A percentile compares a stretch with the other conserved stretches of the same genome.
Evolutionary conservation across 2,888 invertebrate genomes (phyloP).

Genomic region (Scaptomyza caliginosa): DNA sequence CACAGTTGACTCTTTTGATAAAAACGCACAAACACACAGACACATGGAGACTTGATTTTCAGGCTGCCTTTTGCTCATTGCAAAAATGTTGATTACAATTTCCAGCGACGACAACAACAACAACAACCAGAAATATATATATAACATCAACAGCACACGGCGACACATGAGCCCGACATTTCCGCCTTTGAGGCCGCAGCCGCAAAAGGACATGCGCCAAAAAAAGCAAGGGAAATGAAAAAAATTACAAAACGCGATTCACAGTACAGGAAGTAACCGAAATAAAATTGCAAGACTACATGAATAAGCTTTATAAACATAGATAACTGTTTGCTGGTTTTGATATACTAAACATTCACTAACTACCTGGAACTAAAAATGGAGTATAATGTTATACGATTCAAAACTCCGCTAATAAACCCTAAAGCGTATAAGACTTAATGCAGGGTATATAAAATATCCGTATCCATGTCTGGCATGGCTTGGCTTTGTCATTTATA

Average conservation of each 20-base stretch:
- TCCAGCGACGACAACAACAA: slow-evolving; percentile 36
- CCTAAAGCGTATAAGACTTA: background rate
- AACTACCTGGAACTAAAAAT: too few species aligned
- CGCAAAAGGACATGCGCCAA: slow-evolving; percentile 74
- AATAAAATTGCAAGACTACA: background rate
- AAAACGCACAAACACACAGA: slow-evolving; percentile 43
- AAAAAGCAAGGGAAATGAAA: slow-evolving; percentile 56
- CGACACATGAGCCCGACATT: slow-evolving; percentile 74
- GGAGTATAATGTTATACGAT: too few species aligned
- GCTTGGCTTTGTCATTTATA: slow-evolving; percentile 18
- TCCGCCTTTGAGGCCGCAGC: slow-evolving; percentile 69
- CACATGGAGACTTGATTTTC: slow-evolving; percentile 23
- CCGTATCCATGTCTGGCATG: slow-evolving; percentile 37
- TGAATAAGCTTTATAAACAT: slow-evolving; percentile 1
- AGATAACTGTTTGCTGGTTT: too few species aligned
- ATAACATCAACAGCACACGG: slow-evolving; percentile 52
- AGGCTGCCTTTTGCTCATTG: slow-evolving; percentile 55
- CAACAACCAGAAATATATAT: slow-evolving; percentile 19
- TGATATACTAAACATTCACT: too few species aligned
- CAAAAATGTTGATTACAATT: slow-evolving; percentile 72
- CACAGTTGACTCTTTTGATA: slow-evolving; percentile 76
- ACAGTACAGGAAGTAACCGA: background rate
- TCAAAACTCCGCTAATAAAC: too few species aligned
- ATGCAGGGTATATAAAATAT: background rate
- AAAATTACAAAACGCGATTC: slow-evolving; percentile 37